Evolutionary conservation across 2,797 vertebrate genomes (phyloP).

Genomic region (Alca torda): DNA sequence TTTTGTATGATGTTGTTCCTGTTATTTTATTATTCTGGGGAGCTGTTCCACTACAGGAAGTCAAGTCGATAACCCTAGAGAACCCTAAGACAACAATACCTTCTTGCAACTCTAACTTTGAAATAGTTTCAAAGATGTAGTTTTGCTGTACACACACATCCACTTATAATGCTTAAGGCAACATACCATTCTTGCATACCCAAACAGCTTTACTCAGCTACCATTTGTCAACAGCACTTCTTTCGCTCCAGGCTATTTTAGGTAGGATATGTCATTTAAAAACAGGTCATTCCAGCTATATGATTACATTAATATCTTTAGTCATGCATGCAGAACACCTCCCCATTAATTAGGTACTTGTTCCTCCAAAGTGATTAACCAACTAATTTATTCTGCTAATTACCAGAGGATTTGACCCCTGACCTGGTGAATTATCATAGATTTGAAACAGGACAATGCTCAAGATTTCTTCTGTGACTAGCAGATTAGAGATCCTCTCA

Average conservation of each 20-base stretch:
- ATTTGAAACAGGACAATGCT: not conserved
- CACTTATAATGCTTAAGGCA: constrained; percentile 34
- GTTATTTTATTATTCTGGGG: not conserved
- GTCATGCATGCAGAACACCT: not conserved
- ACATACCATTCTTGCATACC: not conserved
- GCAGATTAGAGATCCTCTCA: constrained; percentile 7
- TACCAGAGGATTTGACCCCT: not conserved
- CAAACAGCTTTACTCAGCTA: constrained; percentile 6
- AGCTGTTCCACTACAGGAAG: not conserved
- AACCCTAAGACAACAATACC: not conserved
- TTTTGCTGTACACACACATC: not conserved
- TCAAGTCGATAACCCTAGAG: not conserved
- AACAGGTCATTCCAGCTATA: not conserved
- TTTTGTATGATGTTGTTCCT: not conserved
- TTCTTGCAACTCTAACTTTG: constrained; percentile 17
- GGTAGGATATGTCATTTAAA: constrained; percentile 37
- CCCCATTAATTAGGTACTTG: constrained; percentile 7
- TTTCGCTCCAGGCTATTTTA: constrained; percentile 42
- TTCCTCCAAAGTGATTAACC: constrained; percentile 18
- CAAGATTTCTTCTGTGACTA: not conserved
- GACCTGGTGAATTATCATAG: not conserved
- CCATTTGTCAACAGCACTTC: constrained; percentile 26
- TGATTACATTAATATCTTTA: not conserved
- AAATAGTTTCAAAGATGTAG: constrained; percentile 29
- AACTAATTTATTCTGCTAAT: constrained; percentile 23